phyloP scores from a whole-genome alignment of 2,888 invertebrate genomes.

The Tipula vernalis region DNA sequence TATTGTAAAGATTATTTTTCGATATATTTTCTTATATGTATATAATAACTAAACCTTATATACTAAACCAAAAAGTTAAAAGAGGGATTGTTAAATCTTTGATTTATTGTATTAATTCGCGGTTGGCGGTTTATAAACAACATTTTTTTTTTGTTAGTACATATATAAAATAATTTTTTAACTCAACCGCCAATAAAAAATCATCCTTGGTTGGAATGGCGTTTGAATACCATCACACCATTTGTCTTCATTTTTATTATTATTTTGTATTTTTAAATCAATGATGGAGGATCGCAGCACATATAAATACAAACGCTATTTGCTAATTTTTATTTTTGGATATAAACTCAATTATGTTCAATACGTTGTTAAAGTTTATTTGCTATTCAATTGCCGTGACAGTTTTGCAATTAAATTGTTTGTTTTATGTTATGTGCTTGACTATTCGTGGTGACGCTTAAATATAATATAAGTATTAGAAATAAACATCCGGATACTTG shows the following conservation, averaged over 20 bases:
- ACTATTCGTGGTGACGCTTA: background rate
- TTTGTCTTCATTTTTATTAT: background rate
- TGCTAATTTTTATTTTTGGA: background rate
- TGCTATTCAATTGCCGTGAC: background rate
- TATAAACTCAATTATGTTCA: background rate
- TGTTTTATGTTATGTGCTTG: background rate
- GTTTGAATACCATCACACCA: background rate
- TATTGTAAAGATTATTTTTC: background rate
- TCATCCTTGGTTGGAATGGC: background rate
- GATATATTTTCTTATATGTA: background rate
- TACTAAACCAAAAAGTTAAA: background rate
- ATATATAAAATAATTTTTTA: background rate
- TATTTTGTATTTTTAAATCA: background rate
- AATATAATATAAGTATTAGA: background rate
- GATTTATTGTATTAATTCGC: background rate
- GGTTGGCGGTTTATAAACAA: background rate
- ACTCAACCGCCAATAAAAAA: background rate
- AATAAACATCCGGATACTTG: background rate
- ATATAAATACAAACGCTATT: background rate
- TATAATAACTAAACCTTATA: background rate
- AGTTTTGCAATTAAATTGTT: background rate
- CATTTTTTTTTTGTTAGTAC: background rate
- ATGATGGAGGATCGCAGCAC: background rate
- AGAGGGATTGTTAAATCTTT: background rate
- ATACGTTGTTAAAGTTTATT: background rate